A percentile compares a stretch with the other conserved stretches of the same genome.
Conservation (phyloP, 2,113 vertebrate genomes). For the Phrynocephalus versicolor region DNA sequence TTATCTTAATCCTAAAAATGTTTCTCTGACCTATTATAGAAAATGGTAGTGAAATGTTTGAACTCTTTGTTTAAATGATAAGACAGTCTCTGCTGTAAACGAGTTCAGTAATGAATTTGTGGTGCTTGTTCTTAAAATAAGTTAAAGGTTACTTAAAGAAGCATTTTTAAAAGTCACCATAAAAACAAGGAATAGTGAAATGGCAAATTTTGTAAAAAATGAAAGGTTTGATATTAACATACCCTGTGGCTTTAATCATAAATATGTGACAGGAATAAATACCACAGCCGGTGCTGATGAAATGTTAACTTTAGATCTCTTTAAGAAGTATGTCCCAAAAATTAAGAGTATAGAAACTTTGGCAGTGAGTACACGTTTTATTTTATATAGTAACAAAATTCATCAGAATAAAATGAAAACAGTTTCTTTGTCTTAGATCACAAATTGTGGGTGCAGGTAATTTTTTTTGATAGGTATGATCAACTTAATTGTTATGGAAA, state of each 20-base stretch:
- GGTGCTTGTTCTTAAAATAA: slow-evolving; percentile 30
- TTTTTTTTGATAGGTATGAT: slow-evolving; percentile 37
- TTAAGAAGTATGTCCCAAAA: slow-evolving; percentile 43
- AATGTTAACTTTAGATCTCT: slow-evolving; percentile 48
- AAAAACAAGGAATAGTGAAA: slow-evolving; percentile 33
- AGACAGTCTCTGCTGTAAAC: slow-evolving; percentile 21
- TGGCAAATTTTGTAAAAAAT: slow-evolving; percentile 33
- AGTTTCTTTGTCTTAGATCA: slow-evolving; percentile 53
- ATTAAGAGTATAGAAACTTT: slow-evolving; percentile 49
- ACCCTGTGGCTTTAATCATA: slow-evolving; percentile 27
- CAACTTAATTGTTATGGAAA: slow-evolving; percentile 35
- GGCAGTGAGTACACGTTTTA: slow-evolving; percentile 43
- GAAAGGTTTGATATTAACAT: slow-evolving; percentile 5
- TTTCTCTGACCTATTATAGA: slow-evolving; percentile 31
- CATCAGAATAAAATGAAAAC: slow-evolving; percentile 54
- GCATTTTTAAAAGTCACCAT: slow-evolving; percentile 27
- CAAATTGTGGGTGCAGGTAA: slow-evolving; percentile 33
- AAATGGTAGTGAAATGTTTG: slow-evolving; percentile 25
- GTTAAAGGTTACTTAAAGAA: slow-evolving; percentile 25
- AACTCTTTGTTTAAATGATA: slow-evolving; percentile 19
- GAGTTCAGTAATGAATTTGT: slow-evolving; percentile 17
- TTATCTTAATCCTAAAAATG: slow-evolving; percentile 41
- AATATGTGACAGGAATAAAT: slow-evolving; percentile 43
- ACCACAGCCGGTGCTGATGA: slow-evolving; percentile 49
- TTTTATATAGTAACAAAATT: slow-evolving; percentile 61